Base-by-base conservation (phyloP, 1,140 invertebrate genomes). In the Maconellicoccus hirsutus region DNA sequence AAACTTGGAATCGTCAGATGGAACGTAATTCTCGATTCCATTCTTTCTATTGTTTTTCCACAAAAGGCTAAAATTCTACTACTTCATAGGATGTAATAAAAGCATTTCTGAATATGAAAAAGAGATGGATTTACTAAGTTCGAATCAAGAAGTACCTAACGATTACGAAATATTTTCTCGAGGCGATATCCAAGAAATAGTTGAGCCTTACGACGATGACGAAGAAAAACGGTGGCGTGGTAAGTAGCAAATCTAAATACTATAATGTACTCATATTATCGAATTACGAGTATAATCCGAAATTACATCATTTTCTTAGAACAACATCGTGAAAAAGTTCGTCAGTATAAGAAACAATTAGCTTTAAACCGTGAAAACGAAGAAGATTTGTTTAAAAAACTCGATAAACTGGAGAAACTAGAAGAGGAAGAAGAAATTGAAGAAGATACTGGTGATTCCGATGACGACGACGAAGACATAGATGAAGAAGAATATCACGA, bases 1-100 rank as follows among this genome's bases (percentile, higher is more conserved):
- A 82, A 21, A 83, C 90, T 70, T 84, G 84, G 70, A 78, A 83
- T 42, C 80, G 87, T 39, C 82, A 86, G 78, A 82, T 87, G 39
- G 76, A 81, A 79, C 77, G 86, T 87, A 82, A 77, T 77, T 72
- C 73, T 16, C 42, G 42, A 12, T 6, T 22, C 25, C 7, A 61
- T 61, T 10, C 59, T 61, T 61, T 6, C 4, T 19, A 22, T 6
- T 19, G 19, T 33, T n/a, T n/a, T n/a, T n/a, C n/a, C n/a, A n/a
- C n/a, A n/a, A n/a, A 10, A 33, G 12, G 8, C 26, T 19, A 38
- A 14, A 71, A 33, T 22, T 16, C 25, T 39, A 27, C 70, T 74
- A 59, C 72, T 75, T 79, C 77, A 74, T 59, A 84, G 83, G 76
- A 72, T 81, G 81, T 26, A 76, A 84, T 26, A 78, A 84, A 73